phyloP scores from a whole-genome alignment of 2,888 invertebrate genomes.

The Uloborus plumipes region DNA sequence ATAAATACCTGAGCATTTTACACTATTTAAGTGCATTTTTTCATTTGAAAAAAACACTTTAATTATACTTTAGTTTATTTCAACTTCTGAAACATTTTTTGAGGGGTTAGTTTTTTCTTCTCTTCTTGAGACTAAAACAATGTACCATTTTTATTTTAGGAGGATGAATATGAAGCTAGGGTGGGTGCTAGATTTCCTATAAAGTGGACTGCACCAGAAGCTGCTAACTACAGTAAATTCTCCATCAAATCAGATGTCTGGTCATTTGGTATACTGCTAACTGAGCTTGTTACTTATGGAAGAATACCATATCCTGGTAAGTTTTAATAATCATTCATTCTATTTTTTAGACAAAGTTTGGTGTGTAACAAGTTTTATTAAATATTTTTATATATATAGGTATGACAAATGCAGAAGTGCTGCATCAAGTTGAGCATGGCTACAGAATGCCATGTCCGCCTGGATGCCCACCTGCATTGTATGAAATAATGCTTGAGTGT shows the following conservation, averaged over 20 bases:
- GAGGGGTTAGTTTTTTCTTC: too few relatives aligned
- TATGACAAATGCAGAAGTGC: constrained; percentile 99
- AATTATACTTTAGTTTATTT: neutral
- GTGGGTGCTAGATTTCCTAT: constrained; percentile 99
- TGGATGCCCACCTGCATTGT: constrained; percentile 89
- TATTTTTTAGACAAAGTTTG: neutral
- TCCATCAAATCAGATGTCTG: constrained; percentile 99
- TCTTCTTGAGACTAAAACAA: neutral
- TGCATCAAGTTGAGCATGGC: constrained; percentile 99
- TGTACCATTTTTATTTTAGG: constrained; percentile 73
- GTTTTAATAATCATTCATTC: neutral
- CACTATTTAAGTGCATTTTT: too few relatives aligned
- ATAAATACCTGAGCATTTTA: too few relatives aligned
- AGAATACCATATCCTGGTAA: constrained; percentile 97
- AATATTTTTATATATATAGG: constrained; percentile 29
- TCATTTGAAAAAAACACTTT: too few relatives aligned
- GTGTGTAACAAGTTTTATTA: neutral
- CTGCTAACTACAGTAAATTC: constrained; percentile 99
- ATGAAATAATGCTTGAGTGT: constrained; percentile 99
- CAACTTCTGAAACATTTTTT: neutral
- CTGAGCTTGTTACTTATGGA: constrained; percentile 98
- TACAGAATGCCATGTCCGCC: constrained; percentile 97
- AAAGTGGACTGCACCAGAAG: constrained; percentile 99
- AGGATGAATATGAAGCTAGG: constrained; percentile 98
- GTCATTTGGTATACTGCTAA: constrained; percentile 98